Base-by-base conservation (phyloP, 2,888 invertebrate species). In the Nasonia oneida region DNA sequence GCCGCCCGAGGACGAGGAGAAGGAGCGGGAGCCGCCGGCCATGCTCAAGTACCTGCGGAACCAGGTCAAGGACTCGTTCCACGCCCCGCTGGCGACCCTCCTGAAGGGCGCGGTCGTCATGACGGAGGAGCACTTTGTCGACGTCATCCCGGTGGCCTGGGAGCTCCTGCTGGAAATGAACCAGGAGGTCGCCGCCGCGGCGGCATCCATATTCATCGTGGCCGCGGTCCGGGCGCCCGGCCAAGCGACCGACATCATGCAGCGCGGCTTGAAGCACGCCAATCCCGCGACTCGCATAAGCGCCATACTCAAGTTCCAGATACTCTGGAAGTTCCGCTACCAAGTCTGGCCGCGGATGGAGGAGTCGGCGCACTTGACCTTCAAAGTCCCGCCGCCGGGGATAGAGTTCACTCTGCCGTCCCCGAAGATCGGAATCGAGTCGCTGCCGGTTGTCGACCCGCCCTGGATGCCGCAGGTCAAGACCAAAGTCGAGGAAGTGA, bases 271-370 rank as follows among this genome's bases (percentile, higher is more conserved):
- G 79, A 97, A 98, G 84, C 97, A 98, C 92, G 95, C 96, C 64
- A 97, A 98, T 90, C 96, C 98, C 0, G 95, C 96, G 64, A 95
- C 97, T 71, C 95, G 99, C 88, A 97, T 98, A 89, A 97, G 96
- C 89, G 97, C 98, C 2, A 96, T 98, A 87, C 94, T 97, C 85
- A 96, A 97, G 87, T 99, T 98, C 94, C 97, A 98, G 95, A 97
- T 98, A 1, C 95, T 99, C 88, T 99, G 99, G 99, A 98, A 98
- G 91, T 96, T 98, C 89, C 95, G 99, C 2, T 99, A 98, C 92
- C 99, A 99, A 95, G 98, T 99, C 0, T 99, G 99, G 99, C 98
- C 99, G 0, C 95, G 99, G 85, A 99, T 99, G 99, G 99, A 99
- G 93, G 99, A 99, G 91, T 97, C 98, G 10, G 99, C 99, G 0